Conservation (phyloP, 2,113 vertebrate species). For the Rynchops niger region DNA sequence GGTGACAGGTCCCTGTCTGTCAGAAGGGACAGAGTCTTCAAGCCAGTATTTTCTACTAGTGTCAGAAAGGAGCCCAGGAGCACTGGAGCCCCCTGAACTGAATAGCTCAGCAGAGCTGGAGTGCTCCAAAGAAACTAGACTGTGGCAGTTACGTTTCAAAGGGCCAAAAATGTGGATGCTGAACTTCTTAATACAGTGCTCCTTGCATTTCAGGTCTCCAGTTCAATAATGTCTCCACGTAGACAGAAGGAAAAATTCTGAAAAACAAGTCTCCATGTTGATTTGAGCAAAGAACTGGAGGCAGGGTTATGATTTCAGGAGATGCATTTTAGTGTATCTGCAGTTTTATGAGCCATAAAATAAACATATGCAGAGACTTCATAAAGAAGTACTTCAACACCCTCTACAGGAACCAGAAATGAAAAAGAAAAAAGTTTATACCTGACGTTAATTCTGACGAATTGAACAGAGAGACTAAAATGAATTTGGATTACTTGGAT, state of each 20-base stretch:
- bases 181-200: neutral
- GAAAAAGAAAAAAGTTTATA: neutral
- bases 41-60: neutral
- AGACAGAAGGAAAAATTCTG: neutral
- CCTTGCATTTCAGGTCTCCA: neutral
- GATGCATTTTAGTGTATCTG: neutral
- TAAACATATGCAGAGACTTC: neutral
- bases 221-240: neutral
- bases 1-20: neutral
- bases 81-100: neutral
- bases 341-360: neutral
- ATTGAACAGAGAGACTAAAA: neutral
- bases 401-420: slow-evolving; percentile 44
- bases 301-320: neutral
- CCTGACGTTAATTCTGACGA: neutral
- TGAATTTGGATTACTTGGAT: neutral
- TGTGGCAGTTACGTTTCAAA: neutral
- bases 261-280: neutral
- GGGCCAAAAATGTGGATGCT: fast-evolving
- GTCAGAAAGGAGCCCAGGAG: neutral
- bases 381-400: slow-evolving; percentile 24
- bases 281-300: neutral
- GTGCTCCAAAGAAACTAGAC: neutral
- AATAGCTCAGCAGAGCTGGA: neutral
- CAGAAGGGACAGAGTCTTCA: neutral